phyloP scores from a whole-genome alignment of 2,113 vertebrate genomes.

The Aleadryas rufinucha region DNA sequence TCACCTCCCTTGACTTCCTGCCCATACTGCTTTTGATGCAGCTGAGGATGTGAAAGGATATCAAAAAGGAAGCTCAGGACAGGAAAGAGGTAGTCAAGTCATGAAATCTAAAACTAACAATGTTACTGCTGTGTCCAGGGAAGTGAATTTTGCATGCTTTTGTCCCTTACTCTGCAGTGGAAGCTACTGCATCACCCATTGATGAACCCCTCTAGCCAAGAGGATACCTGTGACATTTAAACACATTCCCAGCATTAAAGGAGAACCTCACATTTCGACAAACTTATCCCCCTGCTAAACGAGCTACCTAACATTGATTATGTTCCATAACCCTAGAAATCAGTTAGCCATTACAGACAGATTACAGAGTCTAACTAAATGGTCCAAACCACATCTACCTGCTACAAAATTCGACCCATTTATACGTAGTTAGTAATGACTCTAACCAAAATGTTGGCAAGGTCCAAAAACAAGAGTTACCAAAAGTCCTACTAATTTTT shows the following conservation, averaged over 20 bases:
- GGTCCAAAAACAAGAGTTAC: neutral
- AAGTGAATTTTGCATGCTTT: neutral
- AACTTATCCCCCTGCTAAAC: neutral
- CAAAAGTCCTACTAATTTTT: neutral
- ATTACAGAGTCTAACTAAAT: neutral
- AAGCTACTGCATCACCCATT: neutral
- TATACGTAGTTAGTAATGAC: neutral
- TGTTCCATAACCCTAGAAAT: neutral
- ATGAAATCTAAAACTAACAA: neutral
- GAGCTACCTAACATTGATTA: neutral
- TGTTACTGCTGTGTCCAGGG: neutral
- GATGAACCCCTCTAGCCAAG: neutral
- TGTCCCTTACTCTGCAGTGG: neutral
- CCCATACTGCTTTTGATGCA: neutral
- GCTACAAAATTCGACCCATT: neutral
- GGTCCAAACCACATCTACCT: neutral
- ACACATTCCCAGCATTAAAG: neutral
- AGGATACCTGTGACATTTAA: neutral
- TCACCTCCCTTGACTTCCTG: neutral
- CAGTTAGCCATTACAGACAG: neutral
- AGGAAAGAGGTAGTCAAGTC: neutral
- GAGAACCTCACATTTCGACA: neutral
- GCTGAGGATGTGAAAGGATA: neutral
- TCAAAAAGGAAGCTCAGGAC: neutral
- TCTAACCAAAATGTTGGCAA: neutral